These are phyloP conservation scores for Vipera latastei DNA, from an alignment of 2,797 vertebrate genomes.

Conservation along the genomic window DNA sequence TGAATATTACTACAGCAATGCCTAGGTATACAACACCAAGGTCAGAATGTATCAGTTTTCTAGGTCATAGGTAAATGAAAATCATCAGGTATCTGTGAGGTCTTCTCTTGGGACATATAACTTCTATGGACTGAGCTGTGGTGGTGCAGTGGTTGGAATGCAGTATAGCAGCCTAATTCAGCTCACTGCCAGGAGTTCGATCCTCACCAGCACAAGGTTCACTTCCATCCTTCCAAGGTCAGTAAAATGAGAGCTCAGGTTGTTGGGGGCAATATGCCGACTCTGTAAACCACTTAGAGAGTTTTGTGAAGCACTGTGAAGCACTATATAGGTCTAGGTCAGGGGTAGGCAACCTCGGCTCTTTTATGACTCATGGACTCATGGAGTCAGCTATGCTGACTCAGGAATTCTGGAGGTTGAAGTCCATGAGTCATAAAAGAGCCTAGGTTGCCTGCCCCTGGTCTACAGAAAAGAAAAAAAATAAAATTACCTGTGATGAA, in stretches of 20 bases:
- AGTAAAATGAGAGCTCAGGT: background rate
- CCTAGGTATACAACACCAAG: background rate
- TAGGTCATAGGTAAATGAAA: background rate
- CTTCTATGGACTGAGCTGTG: background rate
- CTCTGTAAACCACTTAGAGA: background rate
- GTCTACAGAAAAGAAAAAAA: fast-evolving
- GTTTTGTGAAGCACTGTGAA: background rate
- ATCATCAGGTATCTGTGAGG: background rate
- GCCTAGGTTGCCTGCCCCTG: too few species aligned
- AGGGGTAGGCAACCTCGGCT: too few species aligned
- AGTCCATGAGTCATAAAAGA: too few species aligned
- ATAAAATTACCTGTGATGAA: conserved; percentile 78
- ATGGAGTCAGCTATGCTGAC: too few species aligned
- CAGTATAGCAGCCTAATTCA: background rate
- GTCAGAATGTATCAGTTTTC: background rate
- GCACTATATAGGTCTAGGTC: too few species aligned
- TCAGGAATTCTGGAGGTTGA: too few species aligned
- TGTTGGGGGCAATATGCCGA: background rate
- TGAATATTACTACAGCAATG: background rate
- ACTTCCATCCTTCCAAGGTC: background rate
- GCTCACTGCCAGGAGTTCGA: background rate
- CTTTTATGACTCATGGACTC: too few species aligned
- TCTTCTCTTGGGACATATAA: background rate
- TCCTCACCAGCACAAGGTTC: background rate
- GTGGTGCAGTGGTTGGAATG: background rate